A percentile compares a stretch with the other conserved stretches of the same genome.
These are phyloP conservation scores for Ylistrum balloti DNA, from an alignment of 1,140 invertebrate species.

Conservation along the genomic window DNA sequence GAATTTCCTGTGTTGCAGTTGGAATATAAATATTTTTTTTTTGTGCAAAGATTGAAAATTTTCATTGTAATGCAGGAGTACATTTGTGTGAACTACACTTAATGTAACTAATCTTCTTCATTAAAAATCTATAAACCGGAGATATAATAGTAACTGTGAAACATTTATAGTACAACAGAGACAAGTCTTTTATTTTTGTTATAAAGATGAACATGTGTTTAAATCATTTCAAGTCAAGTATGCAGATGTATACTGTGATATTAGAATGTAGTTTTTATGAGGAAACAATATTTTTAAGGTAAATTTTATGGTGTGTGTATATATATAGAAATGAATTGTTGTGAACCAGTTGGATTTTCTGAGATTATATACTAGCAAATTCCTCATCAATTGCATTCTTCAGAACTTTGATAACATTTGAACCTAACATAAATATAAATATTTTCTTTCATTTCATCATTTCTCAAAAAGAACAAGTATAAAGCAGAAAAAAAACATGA, in stretches of 20 bases:
- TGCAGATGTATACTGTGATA: slow-evolving; percentile 12
- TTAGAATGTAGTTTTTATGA: neutral
- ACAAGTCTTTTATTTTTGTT: slow-evolving; percentile 8
- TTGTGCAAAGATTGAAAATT: too few relatives aligned
- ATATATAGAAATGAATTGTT: neutral
- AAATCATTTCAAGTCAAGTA: slow-evolving; percentile 21
- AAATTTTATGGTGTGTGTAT: neutral
- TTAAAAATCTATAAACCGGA: too few relatives aligned
- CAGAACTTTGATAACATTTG: neutral
- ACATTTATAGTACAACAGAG: neutral
- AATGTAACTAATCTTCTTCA: too few relatives aligned
- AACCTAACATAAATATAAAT: neutral
- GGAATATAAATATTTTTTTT: too few relatives aligned
- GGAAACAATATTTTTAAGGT: neutral
- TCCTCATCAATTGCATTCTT: neutral
- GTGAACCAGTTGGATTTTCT: neutral
- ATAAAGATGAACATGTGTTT: neutral
- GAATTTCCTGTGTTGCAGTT: too few relatives aligned
- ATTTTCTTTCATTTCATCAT: neutral
- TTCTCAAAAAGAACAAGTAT: neutral
- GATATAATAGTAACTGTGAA: too few relatives aligned
- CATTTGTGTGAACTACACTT: too few relatives aligned
- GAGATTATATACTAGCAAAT: neutral
- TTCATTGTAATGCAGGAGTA: too few relatives aligned
- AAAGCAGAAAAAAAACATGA: too few relatives aligned